phyloP scores from a whole-genome alignment of 2,797 vertebrate genomes.

The Erpetoichthys calabaricus region DNA sequence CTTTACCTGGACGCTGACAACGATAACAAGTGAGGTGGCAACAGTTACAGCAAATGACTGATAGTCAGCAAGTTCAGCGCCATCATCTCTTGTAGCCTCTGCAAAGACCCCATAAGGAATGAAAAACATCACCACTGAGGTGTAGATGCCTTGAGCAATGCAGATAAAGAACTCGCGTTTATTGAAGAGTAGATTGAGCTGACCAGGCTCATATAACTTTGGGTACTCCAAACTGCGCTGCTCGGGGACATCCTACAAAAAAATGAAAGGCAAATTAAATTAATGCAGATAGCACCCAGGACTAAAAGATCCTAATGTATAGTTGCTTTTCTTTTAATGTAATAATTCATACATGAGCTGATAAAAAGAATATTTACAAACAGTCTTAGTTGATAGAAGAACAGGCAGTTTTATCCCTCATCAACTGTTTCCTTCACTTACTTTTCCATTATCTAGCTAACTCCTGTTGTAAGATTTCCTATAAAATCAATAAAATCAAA shows the following conservation, averaged over 20 bases:
- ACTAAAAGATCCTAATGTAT: too few species aligned
- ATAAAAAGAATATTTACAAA: too few species aligned
- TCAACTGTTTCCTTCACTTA: too few species aligned
- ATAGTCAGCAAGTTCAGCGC: constrained; percentile 75
- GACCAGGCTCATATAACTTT: constrained; percentile 84
- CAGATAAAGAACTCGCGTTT: constrained; percentile 94
- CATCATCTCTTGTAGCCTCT: constrained; percentile 61
- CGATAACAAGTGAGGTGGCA: constrained; percentile 79
- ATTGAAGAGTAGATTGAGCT: constrained; percentile 93
- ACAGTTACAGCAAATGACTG: constrained; percentile 87
- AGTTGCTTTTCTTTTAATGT: too few species aligned
- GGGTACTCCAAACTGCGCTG: constrained; percentile 82
- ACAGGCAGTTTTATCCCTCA: too few species aligned
- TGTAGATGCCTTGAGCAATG: constrained; percentile 88
- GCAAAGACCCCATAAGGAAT: constrained; percentile 67
- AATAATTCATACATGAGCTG: too few species aligned
- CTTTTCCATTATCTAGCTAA: too few species aligned
- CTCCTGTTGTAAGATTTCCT: too few species aligned
- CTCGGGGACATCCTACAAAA: constrained; percentile 70
- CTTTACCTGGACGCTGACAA: constrained; percentile 81
- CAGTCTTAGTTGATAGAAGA: too few species aligned
- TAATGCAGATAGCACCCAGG: too few species aligned
- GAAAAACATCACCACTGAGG: constrained; percentile 81
- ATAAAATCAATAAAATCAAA: too few species aligned
- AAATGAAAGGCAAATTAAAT: background rate